phyloP scores from a whole-genome alignment of 2,113 vertebrate genomes.

The Marcusenius ussheri region DNA sequence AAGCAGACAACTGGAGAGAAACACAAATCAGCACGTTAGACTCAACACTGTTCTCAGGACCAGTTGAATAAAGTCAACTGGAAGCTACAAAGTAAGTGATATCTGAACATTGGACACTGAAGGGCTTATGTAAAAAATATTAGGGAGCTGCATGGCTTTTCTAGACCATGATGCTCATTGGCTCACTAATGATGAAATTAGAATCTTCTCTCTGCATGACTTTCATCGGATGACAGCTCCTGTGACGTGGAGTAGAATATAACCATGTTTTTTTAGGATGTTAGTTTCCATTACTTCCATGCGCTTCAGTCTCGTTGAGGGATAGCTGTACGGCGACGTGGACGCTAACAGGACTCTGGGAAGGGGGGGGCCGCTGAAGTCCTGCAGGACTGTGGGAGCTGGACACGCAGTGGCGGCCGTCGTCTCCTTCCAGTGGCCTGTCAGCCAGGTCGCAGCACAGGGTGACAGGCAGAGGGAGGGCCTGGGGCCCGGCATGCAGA shows the following conservation, averaged over 20 bases:
- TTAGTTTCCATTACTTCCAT: background rate
- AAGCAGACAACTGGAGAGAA: conserved; percentile 51
- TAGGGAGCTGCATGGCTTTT: background rate
- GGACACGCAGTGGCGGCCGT: background rate
- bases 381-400: too few species aligned
- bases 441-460: conserved; percentile 7
- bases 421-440: background rate
- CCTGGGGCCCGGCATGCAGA: background rate
- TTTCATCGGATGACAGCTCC: background rate
- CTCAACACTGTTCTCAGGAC: background rate
- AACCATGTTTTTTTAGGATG: background rate
- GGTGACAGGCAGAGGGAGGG: background rate
- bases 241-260: background rate
- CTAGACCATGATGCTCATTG: background rate
- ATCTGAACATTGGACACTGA: background rate
- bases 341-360: background rate
- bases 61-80: background rate
- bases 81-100: background rate
- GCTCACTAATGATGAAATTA: background rate
- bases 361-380: background rate
- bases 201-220: background rate
- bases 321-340: background rate
- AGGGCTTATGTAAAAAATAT: background rate
- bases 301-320: background rate
- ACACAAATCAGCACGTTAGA: background rate